Evolutionary conservation across 2,797 vertebrate genomes (phyloP).

Genomic region (Threskiornis aethiopicus): DNA sequence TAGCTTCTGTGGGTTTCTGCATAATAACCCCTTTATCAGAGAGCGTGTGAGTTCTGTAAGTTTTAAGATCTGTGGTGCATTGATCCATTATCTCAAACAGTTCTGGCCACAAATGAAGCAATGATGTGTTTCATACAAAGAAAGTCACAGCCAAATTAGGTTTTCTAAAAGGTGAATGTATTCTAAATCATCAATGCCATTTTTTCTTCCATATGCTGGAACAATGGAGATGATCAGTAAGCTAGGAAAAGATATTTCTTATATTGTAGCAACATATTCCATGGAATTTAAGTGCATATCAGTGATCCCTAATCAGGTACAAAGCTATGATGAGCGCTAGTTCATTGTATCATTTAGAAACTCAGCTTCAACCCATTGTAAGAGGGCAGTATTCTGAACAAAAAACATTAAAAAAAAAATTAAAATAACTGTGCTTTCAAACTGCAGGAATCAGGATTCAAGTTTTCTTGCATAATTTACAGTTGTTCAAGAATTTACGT

Average conservation of each 20-base stretch:
- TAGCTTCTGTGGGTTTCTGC: not conserved
- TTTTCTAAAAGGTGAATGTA: not conserved
- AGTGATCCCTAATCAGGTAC: not conserved
- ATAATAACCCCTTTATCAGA: not conserved
- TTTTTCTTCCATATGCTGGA: not conserved
- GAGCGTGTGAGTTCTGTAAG: not conserved
- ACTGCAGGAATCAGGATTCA: not conserved
- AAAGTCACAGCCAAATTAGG: not conserved
- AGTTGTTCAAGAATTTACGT: not conserved
- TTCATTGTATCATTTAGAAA: not conserved
- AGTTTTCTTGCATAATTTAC: not conserved
- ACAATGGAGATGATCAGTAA: not conserved
- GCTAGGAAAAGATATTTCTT: not conserved
- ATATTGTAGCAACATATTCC: not conserved
- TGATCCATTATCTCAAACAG: not conserved
- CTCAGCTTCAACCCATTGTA: not conserved
- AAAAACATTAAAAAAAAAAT: not conserved
- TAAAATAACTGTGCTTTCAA: not conserved
- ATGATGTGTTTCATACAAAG: not conserved
- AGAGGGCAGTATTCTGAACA: not conserved
- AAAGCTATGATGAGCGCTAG: not conserved
- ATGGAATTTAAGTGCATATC: not conserved
- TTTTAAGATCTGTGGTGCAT: not conserved
- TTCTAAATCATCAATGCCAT: not conserved
- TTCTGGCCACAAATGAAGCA: not conserved